Percentiles rank a stretch among this genome's conserved stretches.
These are phyloP conservation scores for Rhombomys opimus DNA, from an alignment of 2,113 vertebrate genomes.

Conservation along the genomic window DNA sequence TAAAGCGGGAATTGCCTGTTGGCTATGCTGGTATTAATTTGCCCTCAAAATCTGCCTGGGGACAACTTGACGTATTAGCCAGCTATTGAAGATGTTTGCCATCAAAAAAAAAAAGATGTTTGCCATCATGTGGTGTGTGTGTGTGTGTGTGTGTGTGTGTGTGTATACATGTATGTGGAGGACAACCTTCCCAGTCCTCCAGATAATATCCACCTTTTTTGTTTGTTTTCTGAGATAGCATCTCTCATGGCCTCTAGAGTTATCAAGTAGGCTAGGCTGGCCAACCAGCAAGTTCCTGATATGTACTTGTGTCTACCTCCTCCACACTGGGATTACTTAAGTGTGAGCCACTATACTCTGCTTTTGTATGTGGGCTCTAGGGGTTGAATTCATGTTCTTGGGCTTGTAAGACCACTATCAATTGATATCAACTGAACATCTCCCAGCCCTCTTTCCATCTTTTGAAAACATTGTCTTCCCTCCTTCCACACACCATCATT, in stretches of 20 bases:
- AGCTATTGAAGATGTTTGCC: no score
- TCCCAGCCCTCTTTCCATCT: neutral
- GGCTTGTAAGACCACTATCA: neutral
- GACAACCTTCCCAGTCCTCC: neutral
- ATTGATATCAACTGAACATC: neutral
- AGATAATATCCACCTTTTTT: neutral
- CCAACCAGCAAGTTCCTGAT: neutral
- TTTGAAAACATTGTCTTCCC: neutral
- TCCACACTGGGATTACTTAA: neutral
- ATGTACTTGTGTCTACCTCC: neutral
- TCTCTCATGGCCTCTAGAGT: neutral
- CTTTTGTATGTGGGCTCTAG: neutral
- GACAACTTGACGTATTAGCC: neutral
- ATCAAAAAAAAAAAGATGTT: no score
- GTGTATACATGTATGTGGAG: neutral
- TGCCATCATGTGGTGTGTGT: no score
- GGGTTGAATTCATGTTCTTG: neutral
- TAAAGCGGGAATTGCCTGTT: accelerated
- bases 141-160: no score
- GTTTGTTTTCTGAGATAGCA: neutral
- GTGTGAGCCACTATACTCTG: no score
- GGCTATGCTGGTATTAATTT: neutral
- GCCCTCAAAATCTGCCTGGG: neutral
- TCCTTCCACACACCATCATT: no score
- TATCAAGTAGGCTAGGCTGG: neutral